Base-by-base conservation (phyloP, 1,140 invertebrate genomes). In the Drosophila orosa region DNA sequence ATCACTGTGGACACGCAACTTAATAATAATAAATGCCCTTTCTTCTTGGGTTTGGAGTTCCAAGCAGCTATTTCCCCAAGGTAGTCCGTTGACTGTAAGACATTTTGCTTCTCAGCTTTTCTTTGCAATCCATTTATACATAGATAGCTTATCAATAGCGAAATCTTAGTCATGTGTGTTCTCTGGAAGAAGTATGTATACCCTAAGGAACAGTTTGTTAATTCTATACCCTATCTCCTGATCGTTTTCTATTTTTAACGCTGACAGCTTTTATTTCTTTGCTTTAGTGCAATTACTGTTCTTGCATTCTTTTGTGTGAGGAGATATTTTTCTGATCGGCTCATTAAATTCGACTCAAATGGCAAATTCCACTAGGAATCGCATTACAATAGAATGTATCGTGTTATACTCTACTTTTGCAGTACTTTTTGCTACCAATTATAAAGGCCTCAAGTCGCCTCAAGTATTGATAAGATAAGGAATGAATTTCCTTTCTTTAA, bases 301-400 rank as follows among this genome's bases (percentile, higher is more conserved):
- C 31, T 42, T 69, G 66, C 56, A 65, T 65, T 65, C 37, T 33
- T 22, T n/a, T 35, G 24, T 29, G 25, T 40, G 59, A 10, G 15
- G 8, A 50, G 45, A 66, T 63, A 60, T 61, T 61, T 52, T 13
- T 45, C 65, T 27, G 60, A 68, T 68, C 45, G 65, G n/a, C 29
- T 42, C 50, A 57, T 68, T 57, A 57, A 71, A 19, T 57, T 39
- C 40, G 3, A 71, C 65, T 71, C 40, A 9, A 68, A 69, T 69
- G 31, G 42, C 65, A 22, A 69, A 71, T 71, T 71, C 65, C 68
- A 72, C 58, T 71, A 33, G 42, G 52, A 71, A 39, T 72, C 42
- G 65, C 68, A 58, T 72, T 72, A 58, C 52, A 58, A 42, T 22
- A 33, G 35, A 58, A 13, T 47, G 40, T 52, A 33, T 22, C 29